Conservation (phyloP, 2,888 invertebrate genomes). For the Abrostola triplasia region DNA sequence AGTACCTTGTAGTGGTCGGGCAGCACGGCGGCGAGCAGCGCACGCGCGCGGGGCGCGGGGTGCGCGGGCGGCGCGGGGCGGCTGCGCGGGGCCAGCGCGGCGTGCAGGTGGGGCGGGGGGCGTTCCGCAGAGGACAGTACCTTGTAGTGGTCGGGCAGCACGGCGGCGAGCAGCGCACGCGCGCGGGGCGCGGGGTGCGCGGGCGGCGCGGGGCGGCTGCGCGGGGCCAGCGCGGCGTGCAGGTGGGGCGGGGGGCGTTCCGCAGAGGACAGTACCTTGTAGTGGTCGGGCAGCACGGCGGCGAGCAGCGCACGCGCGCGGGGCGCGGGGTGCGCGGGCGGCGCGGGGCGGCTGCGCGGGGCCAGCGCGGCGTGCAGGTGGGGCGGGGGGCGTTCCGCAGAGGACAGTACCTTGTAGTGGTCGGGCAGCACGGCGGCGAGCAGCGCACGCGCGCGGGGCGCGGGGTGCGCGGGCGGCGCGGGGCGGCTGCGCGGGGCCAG, state of each 20-base stretch:
- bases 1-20: slow-evolving; percentile 77
- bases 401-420: no score
- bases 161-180: slow-evolving; percentile 73
- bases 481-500: slow-evolving; percentile 87
- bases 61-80: slow-evolving; percentile 88
- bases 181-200: slow-evolving; percentile 73
- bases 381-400: slow-evolving; percentile 73
- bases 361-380: slow-evolving; percentile 69
- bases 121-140: slow-evolving; percentile 26
- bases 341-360: slow-evolving; percentile 89
- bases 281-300: slow-evolving; percentile 64
- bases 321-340: slow-evolving; percentile 80
- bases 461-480: slow-evolving; percentile 77
- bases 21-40: slow-evolving; percentile 93
- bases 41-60: slow-evolving; percentile 90
- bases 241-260: slow-evolving; percentile 91
- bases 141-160: slow-evolving; percentile 75
- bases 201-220: slow-evolving; percentile 88
- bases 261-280: slow-evolving; percentile 48
- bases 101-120: slow-evolving; percentile 87
- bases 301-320: slow-evolving; percentile 66
- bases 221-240: slow-evolving; percentile 94
- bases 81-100: slow-evolving; percentile 95
- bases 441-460: slow-evolving; percentile 87
- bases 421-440: slow-evolving; percentile 88